Evolutionary conservation across 2,797 vertebrate genomes (phyloP).

Genomic region (Cichlasoma orientale): DNA sequence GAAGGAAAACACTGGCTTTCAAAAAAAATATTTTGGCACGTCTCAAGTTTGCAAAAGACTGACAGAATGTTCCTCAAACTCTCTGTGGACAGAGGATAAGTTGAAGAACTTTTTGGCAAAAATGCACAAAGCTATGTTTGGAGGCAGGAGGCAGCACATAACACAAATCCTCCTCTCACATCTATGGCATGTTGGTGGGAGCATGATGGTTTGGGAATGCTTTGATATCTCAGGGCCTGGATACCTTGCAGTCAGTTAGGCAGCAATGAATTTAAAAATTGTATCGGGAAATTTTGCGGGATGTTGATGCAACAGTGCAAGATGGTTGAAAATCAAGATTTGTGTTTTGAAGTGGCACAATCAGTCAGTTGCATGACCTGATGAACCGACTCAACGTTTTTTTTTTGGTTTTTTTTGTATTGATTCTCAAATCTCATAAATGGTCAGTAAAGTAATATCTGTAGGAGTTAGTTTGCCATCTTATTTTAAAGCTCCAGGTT

Average conservation of each 20-base stretch:
- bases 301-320: not conserved
- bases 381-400: not conserved
- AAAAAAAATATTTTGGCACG: not conserved
- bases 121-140: not conserved
- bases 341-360: not conserved
- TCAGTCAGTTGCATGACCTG: not conserved
- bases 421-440: too few relatives aligned
- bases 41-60: not conserved
- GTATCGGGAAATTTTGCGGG: not conserved
- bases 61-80: not conserved
- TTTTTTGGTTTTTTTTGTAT: not conserved
- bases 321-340: not conserved
- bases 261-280: not conserved
- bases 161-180: not conserved
- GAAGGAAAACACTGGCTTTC: not conserved
- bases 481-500: not conserved
- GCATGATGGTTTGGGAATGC: not conserved
- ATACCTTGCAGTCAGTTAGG: not conserved
- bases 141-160: not conserved
- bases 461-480: not conserved
- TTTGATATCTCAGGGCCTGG: not conserved
- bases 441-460: not conserved
- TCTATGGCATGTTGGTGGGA: not conserved
- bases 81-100: not conserved
- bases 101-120: not conserved